Percentiles rank a stretch among this genome's conserved stretches.
Conservation (phyloP, 1,140 invertebrate species). For the Drosophila insularis region DNA sequence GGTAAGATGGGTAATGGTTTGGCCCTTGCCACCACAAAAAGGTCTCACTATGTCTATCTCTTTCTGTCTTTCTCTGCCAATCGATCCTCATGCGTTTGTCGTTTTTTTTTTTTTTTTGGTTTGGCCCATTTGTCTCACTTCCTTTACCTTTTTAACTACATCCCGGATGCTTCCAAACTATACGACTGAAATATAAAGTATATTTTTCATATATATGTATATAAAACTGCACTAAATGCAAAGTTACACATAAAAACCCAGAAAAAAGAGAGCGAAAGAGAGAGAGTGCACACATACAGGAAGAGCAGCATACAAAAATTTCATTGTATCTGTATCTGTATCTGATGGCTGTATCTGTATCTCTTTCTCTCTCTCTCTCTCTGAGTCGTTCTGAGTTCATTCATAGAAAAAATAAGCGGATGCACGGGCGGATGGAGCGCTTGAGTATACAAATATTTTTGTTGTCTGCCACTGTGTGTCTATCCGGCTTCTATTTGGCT, state of each 20-base stretch:
- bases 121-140: constrained; percentile 75
- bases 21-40: constrained; percentile 22
- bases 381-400: constrained; percentile 41
- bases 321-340: constrained; percentile 31
- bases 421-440: constrained; percentile 79
- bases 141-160: constrained; percentile 75
- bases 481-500: constrained; percentile 66
- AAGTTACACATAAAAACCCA: constrained; percentile 57
- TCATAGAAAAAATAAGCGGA: constrained; percentile 75
- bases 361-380: constrained; percentile 17
- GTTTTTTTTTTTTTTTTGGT: constrained; percentile 8
- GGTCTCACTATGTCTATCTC: not conserved
- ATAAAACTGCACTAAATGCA: constrained; percentile 71
- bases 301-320: constrained; percentile 27
- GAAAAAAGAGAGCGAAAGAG: constrained; percentile 50
- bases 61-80: not conserved
- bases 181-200: not conserved
- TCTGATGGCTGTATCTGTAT: constrained; percentile 33
- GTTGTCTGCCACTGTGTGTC: constrained; percentile 24
- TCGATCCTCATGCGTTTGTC: constrained; percentile 1
- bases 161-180: constrained; percentile 71
- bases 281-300: constrained; percentile 47
- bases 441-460: constrained; percentile 55
- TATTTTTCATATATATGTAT: constrained; percentile 18
- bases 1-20: constrained; percentile 29